Evolutionary conservation across 2,797 vertebrate species (phyloP), one percentile per base, ranked within the genome.

Genomic region (Tympanoctomys barrerae): DNA sequence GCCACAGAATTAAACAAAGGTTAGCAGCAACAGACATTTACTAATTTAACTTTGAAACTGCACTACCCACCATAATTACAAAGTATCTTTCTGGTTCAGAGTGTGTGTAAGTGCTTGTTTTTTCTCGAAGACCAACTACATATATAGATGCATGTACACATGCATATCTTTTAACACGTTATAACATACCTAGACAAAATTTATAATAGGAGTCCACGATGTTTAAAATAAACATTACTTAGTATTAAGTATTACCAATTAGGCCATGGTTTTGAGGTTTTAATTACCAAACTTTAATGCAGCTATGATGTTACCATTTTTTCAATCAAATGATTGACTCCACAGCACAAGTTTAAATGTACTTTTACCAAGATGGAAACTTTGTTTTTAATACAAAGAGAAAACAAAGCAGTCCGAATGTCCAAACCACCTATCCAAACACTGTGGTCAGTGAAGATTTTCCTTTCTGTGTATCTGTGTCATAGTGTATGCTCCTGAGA

Each of bases 1-100:
- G 93, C 92, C 57, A 75, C 6, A 82, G 75, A 94, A 90, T 94
- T 94, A 90, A 96, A 93, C 73, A 88, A 96, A 97, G 78, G 70
- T 96, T 92, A 89, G 52, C 26, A 91, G 33, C 52, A 84, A 87
- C 54, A 68, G 73, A 84, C 73, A 77, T 61, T 90, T 71, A 88
- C 68, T 77, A 79, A 87, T 93, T 91, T 82, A 89, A 52, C n/a
- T 97, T 70, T 81, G 66, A 89, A 95, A 90, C 52, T 89, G 18
- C 46, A 11, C 19, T 24, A 33, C 26, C 7, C 90, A 86, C 95
- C n/a, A 22, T 64, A 90, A 83, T 28, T 62, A 62, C 10, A 81
- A 92, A 94, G 13, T 26, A 9, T 77, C 57, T 83, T 73, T 68
- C 28, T 88, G 7, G 31, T 49, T 49, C 49, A 49, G 49, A 49